Evolutionary conservation across 2,888 invertebrate species (phyloP), one percentile per base, ranked within the genome.

Genomic region (Eristalinus sepulchralis): DNA sequence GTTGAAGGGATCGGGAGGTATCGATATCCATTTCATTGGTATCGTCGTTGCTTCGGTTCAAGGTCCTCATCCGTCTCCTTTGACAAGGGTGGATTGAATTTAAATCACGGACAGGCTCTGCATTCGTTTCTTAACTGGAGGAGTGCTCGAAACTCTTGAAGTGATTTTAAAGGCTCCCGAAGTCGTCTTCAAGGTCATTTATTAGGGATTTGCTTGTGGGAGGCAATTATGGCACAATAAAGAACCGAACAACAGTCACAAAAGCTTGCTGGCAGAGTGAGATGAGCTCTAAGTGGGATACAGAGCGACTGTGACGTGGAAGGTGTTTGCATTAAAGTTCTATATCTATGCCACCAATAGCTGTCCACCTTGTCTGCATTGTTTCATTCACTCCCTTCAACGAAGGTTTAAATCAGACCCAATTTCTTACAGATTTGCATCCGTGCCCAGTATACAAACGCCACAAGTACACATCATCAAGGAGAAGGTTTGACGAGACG

Each of bases 401-500:
- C n/a, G n/a, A n/a, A n/a, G n/a, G 27, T 3, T 2, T 27, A 27
- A 27, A 27, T 27, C 27, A 27, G 5, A 27, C 2, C 27, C 27
- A 3, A 5, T 47, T 47, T 27, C 60, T 68, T 5, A 11, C 57
- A 91, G 91, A 71, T 91, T 89, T 75, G 89, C 90, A 77, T 89
- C 90, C 83, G 81, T 77, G 27, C 78, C 88, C 66, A 88, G 87
- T 75, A 90, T 91, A 89, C 91, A 92, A 90, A 91, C 91, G 80
- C 89, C 90, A 88, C 92, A 92, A 89, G 89, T 90, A 77, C 92
- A 92, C 89, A 90, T 90, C 88, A 90, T 90, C 70, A 92, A 90
- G 88, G 93, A 92, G 89, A 92, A 91, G 89, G 93, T 93, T 91
- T 93, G 93, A 93, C 93, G 92, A 90, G 93, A 90, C 89, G 91